phyloP scores from a whole-genome alignment of 2,888 invertebrate genomes.

The Cephus spinipes region DNA sequence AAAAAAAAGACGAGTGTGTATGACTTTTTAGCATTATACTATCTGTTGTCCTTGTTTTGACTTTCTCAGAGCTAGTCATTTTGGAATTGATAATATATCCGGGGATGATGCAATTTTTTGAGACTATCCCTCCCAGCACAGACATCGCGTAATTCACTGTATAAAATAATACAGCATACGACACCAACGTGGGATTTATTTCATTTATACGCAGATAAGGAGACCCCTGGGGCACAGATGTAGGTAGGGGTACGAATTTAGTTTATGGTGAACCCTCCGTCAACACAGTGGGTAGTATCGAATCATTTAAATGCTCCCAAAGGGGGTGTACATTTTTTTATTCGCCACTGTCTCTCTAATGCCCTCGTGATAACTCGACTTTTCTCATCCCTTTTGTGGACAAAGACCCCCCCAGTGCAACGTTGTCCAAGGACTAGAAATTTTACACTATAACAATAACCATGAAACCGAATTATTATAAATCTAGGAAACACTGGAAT shows the following conservation, averaged over 20 bases:
- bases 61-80: too few relatives aligned
- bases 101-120: too few relatives aligned
- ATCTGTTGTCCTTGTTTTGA: too few relatives aligned
- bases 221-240: slow-evolving; percentile 33
- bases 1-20: too few relatives aligned
- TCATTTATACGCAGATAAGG: not conserved
- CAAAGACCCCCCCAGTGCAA: slow-evolving; percentile 13
- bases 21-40: too few relatives aligned
- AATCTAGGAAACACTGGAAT: too few relatives aligned
- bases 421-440: not conserved
- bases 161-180: too few relatives aligned
- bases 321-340: slow-evolving; percentile 34
- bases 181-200: not conserved
- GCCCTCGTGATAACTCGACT: slow-evolving; percentile 6
- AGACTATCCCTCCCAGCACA: too few relatives aligned
- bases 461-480: too few relatives aligned
- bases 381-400: slow-evolving; percentile 11
- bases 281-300: slow-evolving; percentile 41
- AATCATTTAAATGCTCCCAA: slow-evolving; percentile 44
- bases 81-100: too few relatives aligned
- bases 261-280: slow-evolving; percentile 32
- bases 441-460: not conserved
- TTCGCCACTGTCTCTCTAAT: not conserved
- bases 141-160: too few relatives aligned
- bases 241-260: slow-evolving; percentile 33